Evolutionary conservation across 2,888 invertebrate genomes (phyloP).

Genomic region (Nasonovia ribisnigri): DNA sequence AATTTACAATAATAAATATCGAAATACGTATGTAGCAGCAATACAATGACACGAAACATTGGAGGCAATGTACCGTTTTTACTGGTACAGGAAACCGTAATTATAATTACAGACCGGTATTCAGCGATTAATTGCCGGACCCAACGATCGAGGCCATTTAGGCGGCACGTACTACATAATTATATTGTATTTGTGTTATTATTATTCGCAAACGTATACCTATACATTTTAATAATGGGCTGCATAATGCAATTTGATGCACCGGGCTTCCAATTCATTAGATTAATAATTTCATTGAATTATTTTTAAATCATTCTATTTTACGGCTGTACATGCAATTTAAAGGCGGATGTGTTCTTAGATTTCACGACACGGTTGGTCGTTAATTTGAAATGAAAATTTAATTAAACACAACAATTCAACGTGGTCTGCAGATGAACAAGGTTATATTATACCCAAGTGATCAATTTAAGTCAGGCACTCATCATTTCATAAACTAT

Average conservation of each 20-base stretch:
- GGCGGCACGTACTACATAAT: conserved; percentile 4
- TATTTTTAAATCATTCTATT: not conserved
- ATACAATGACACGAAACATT: not conserved
- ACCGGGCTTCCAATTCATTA: not conserved
- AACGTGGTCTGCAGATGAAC: not conserved
- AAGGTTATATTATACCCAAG: not conserved
- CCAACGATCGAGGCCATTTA: conserved; percentile 25
- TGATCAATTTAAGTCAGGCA: no score
- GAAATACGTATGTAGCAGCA: not conserved
- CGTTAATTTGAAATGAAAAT: not conserved
- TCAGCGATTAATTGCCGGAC: conserved; percentile 49
- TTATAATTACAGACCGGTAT: conserved; percentile 50
- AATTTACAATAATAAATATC: not conserved
- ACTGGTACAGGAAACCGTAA: conserved; percentile 51
- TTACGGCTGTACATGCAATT: not conserved
- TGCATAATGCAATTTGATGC: not conserved
- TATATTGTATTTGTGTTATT: not conserved
- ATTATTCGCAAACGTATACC: not conserved
- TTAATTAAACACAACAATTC: not conserved
- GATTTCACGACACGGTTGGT: not conserved
- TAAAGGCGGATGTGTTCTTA: not conserved
- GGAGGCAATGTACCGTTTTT: conserved; percentile 37
- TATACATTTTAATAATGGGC: not conserved
- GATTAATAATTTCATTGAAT: not conserved
- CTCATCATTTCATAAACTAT: no score